Percentiles rank a stretch among this genome's conserved stretches.
Conservation (phyloP, 2,797 vertebrate species). For the Pseudochaenichthys georgianus region DNA sequence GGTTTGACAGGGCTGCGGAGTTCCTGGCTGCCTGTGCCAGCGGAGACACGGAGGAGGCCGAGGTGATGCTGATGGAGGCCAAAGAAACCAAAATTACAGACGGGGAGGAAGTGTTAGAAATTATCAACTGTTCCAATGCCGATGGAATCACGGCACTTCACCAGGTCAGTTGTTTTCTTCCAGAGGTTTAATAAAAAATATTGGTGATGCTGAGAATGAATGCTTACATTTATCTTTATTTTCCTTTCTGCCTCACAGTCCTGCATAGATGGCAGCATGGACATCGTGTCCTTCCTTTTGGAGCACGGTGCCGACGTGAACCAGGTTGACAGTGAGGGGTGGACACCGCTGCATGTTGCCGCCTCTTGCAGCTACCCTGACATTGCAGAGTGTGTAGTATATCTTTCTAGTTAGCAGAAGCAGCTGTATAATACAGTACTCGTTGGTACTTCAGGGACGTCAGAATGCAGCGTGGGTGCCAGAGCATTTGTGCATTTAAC, state of each 20-base stretch:
- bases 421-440: conserved; percentile 32
- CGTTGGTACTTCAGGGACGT: conserved; percentile 27
- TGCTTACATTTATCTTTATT: background rate
- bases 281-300: conserved; percentile 91
- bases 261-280: conserved; percentile 93
- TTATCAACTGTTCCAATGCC: conserved; percentile 90
- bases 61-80: conserved; percentile 87
- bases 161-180: conserved; percentile 81
- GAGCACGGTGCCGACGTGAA: conserved; percentile 88
- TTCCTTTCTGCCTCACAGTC: conserved; percentile 77
- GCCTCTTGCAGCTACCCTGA: conserved; percentile 91
- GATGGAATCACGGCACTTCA: conserved; percentile 94
- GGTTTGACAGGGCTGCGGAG: conserved; percentile 91
- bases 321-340: conserved; percentile 93
- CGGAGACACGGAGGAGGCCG: conserved; percentile 90
- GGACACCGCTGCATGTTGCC: conserved; percentile 93
- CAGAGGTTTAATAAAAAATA: background rate
- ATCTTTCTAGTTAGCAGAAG: conserved; percentile 23
- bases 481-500: conserved; percentile 64
- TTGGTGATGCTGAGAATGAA: background rate
- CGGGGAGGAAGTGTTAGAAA: conserved; percentile 44
- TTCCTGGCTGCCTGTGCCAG: conserved; percentile 92
- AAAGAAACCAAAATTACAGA: conserved; percentile 52
- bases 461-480: conserved; percentile 54
- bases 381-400: conserved; percentile 89